Percentiles rank a stretch among this genome's conserved stretches.
phyloP scores from a whole-genome alignment of 2,797 vertebrate species.

The Hydrolagus colliei region DNA sequence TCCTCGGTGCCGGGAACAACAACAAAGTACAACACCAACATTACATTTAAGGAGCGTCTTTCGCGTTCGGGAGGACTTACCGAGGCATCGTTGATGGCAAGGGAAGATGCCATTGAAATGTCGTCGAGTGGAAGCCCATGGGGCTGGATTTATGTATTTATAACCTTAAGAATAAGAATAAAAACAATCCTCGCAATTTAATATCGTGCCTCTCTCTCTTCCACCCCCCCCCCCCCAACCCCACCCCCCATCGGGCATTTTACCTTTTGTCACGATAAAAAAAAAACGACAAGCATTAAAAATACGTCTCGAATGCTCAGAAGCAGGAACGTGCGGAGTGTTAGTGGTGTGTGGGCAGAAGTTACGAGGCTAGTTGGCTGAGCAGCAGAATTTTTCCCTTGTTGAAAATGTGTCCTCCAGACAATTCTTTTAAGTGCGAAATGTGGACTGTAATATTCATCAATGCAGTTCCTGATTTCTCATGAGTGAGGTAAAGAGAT shows the following conservation, averaged over 20 bases:
- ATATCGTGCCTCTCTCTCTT: no score
- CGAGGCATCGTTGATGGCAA: no score
- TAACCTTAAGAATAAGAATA: no score
- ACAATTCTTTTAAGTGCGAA: not conserved
- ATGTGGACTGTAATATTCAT: not conserved
- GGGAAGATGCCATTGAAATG: no score
- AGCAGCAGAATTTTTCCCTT: not conserved
- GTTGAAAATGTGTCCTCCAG: not conserved
- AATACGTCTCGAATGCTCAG: not conserved
- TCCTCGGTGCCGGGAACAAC: not conserved
- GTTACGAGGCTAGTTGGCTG: no score
- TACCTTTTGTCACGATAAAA: not conserved
- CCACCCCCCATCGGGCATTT: not conserved
- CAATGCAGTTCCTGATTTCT: slow-evolving; percentile 1
- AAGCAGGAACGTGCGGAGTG: not conserved
- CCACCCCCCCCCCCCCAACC: no score
- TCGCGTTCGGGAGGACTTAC: no score
- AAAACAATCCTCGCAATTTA: no score
- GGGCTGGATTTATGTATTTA: no score
- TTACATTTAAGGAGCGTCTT: no score
- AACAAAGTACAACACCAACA: not conserved
- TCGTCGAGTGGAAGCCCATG: not conserved
- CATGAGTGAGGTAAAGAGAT: slow-evolving; percentile 2
- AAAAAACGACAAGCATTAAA: not conserved
- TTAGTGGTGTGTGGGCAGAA: not conserved